Percentiles rank a stretch among this genome's conserved stretches.
phyloP scores from a whole-genome alignment of 1,140 invertebrate species.

The Bombus ignitus region DNA sequence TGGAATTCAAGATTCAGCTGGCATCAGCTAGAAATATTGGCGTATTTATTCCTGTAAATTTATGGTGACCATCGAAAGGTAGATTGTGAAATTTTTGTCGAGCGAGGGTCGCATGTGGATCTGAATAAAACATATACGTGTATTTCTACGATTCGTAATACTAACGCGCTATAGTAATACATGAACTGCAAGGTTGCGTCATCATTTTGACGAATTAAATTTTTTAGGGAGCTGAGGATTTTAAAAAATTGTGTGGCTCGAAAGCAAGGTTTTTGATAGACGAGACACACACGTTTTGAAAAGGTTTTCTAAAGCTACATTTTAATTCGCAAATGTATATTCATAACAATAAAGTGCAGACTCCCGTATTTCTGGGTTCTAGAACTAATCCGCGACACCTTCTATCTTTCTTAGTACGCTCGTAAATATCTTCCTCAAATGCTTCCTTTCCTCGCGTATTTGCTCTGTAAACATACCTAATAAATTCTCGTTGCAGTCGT shows the following conservation, averaged over 20 bases:
- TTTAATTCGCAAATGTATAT: neutral
- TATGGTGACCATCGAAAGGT: conserved; percentile 57
- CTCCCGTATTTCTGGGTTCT: conserved; percentile 1
- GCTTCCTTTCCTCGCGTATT: conserved; percentile 39
- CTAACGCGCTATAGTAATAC: neutral
- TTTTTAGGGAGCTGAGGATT: too few relatives aligned
- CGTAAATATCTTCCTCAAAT: conserved; percentile 49
- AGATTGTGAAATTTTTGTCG: neutral
- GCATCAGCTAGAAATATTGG: conserved; percentile 68
- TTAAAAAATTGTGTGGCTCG: too few relatives aligned
- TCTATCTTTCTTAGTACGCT: conserved; percentile 45
- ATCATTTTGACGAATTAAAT: neutral
- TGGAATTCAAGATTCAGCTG: conserved; percentile 48
- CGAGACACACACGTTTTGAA: too few relatives aligned
- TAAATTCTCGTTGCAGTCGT: conserved; percentile 46
- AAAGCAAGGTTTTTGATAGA: too few relatives aligned
- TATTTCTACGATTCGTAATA: neutral
- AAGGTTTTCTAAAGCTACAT: neutral
- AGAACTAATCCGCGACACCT: conserved; percentile 37
- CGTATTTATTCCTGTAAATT: conserved; percentile 64
- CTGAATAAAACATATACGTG: neutral
- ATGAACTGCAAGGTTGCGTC: neutral
- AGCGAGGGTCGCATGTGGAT: neutral
- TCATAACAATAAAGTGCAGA: conserved; percentile 6
- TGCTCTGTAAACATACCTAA: conserved; percentile 40